Conservation (phyloP, 2,797 vertebrate species). For the Mastacembelus armatus region DNA sequence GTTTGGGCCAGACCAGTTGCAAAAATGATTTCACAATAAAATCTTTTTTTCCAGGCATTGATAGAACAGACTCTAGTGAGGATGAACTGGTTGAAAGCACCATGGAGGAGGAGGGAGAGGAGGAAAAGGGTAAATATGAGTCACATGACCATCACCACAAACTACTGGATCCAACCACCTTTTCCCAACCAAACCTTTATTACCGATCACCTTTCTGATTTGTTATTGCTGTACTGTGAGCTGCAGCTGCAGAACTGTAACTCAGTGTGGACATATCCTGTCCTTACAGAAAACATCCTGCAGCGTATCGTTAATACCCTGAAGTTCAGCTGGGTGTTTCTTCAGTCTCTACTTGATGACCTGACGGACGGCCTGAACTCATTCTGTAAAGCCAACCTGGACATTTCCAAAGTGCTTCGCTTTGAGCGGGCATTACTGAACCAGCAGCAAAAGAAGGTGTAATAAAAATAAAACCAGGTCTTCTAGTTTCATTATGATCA, state of each 20-base stretch:
- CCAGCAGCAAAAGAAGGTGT: constrained; percentile 83
- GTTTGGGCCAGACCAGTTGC: not conserved
- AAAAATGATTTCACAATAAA: not conserved
- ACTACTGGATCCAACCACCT: not conserved
- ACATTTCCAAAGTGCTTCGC: constrained; percentile 78
- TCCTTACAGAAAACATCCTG: constrained; percentile 74
- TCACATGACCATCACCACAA: not conserved
- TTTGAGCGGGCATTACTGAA: constrained; percentile 75
- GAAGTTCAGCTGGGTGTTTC: constrained; percentile 76
- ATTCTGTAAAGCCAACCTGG: constrained; percentile 78
- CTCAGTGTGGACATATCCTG: too few relatives aligned
- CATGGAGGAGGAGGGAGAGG: constrained; percentile 59
- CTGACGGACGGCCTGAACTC: constrained; percentile 71
- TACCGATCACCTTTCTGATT: not conserved
- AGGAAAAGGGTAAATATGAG: constrained; percentile 71
- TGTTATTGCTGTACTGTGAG: not conserved
- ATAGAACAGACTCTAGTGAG: constrained; percentile 77
- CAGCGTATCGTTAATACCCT: constrained; percentile 69
- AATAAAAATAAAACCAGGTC: not conserved
- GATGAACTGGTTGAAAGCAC: constrained; percentile 77
- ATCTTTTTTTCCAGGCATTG: constrained; percentile 71
- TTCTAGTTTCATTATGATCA: too few relatives aligned
- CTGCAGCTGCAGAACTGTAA: too few relatives aligned
- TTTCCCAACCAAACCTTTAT: not conserved
- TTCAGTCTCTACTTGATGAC: constrained; percentile 78